Conservation (phyloP, 2,797 vertebrate species). For the Masticophis lateralis region DNA sequence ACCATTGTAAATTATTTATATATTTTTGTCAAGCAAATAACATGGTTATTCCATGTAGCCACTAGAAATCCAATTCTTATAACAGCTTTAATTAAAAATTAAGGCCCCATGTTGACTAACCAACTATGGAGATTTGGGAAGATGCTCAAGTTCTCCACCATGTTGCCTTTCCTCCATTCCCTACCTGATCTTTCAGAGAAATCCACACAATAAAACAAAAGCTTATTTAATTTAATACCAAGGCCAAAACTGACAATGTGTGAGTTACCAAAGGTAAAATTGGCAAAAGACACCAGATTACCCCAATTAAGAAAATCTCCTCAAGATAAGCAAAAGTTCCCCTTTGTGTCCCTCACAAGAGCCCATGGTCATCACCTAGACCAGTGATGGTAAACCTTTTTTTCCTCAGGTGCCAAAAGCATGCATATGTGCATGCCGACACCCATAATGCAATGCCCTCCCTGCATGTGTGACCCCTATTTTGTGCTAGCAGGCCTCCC, state of each 20-base stretch:
- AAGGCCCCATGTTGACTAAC: background rate
- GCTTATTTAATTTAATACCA: background rate
- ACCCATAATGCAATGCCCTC: no score
- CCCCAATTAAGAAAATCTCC: background rate
- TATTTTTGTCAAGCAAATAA: background rate
- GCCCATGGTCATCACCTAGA: background rate
- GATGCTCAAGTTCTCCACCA: no score
- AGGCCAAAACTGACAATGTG: background rate
- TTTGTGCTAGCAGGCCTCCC: no score
- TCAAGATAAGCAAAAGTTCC: background rate
- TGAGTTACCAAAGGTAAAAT: background rate
- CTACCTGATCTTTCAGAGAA: no score
- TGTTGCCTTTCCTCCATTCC: no score
- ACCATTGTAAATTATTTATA: background rate
- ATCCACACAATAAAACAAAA: no score
- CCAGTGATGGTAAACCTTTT: no score
- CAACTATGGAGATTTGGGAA: background rate
- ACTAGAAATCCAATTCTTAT: background rate
- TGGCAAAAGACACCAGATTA: background rate
- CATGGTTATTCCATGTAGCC: background rate
- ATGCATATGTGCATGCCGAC: fast-evolving
- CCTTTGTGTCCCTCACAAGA: background rate
- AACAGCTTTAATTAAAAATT: background rate
- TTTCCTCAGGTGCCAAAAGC: no score
- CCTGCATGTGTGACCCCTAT: no score